Evolutionary conservation across 1,140 invertebrate genomes (phyloP).

Genomic region (Drosophila sulfurigaster): DNA sequence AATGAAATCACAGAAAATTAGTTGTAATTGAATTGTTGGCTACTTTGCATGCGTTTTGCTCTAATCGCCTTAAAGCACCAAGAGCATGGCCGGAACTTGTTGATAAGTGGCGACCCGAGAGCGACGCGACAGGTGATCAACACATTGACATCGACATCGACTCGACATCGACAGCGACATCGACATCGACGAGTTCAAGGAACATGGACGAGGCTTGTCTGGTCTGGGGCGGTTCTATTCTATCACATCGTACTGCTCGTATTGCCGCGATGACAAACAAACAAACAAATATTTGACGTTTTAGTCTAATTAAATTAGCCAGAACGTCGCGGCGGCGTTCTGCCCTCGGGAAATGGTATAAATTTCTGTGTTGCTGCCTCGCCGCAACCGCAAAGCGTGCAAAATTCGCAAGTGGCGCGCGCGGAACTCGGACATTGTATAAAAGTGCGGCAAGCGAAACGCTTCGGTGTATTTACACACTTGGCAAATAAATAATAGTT

Average conservation of each 20-base stretch:
- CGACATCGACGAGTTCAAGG: slow-evolving; percentile 27
- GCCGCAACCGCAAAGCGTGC: slow-evolving; percentile 36
- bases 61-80: slow-evolving; percentile 71
- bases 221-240: slow-evolving; percentile 3
- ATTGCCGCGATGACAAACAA: slow-evolving; percentile 32
- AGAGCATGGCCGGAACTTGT: slow-evolving; percentile 61
- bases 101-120: slow-evolving; percentile 54
- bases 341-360: slow-evolving; percentile 77
- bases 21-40: slow-evolving; percentile 77
- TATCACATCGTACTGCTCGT: slow-evolving; percentile 12
- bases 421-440: slow-evolving; percentile 31
- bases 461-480: slow-evolving; percentile 11
- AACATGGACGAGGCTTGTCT: slow-evolving; percentile 22
- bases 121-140: slow-evolving; percentile 40
- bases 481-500: slow-evolving; percentile 5
- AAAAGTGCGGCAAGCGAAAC: slow-evolving; percentile 21
- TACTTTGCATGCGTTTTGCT: slow-evolving; percentile 46
- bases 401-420: slow-evolving; percentile 60
- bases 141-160: slow-evolving; percentile 21
- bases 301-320: slow-evolving; percentile 84
- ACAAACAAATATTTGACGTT: slow-evolving; percentile 83
- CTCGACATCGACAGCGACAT: neutral
- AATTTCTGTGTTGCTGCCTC: slow-evolving; percentile 60
- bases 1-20: slow-evolving; percentile 79
- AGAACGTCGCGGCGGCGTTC: slow-evolving; percentile 29